phyloP scores from a whole-genome alignment of 2,888 invertebrate species.

The Oxystoma pomonae region DNA sequence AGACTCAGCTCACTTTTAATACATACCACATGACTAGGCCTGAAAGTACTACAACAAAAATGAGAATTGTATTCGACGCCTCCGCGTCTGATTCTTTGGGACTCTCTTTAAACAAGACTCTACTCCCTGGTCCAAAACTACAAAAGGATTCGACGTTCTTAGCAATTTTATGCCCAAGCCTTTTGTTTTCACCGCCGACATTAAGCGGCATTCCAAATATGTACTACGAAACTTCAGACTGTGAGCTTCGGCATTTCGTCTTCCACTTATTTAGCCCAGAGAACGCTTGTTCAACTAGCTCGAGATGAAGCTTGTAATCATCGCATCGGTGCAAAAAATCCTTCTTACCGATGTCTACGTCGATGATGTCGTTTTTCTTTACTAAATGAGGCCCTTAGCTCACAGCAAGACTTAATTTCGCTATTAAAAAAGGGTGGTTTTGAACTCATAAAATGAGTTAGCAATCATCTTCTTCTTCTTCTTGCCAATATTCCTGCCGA shows the following conservation, averaged over 20 bases:
- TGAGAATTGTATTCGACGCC: background rate
- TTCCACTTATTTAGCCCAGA: background rate
- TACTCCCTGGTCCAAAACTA: background rate
- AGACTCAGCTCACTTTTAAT: background rate
- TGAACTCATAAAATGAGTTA: background rate
- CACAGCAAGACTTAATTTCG: background rate
- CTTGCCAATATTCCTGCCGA: too few species aligned
- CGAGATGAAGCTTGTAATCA: background rate
- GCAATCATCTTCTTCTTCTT: too few species aligned
- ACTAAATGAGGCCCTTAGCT: background rate
- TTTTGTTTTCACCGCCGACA: background rate
- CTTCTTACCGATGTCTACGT: too few species aligned
- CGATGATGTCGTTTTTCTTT: background rate
- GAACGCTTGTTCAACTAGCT: background rate
- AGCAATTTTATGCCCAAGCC: background rate
- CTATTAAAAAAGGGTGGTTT: background rate
- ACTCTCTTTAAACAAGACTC: background rate
- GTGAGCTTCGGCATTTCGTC: background rate
- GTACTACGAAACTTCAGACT: too few species aligned
- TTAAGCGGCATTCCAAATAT: too few species aligned
- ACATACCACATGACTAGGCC: background rate
- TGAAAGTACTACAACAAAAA: background rate
- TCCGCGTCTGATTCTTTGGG: background rate
- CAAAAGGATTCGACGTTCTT: background rate
- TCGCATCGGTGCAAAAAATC: background rate